These are phyloP conservation scores for Biston betularia DNA, from an alignment of 2,888 invertebrate species.

Conservation along the genomic window DNA sequence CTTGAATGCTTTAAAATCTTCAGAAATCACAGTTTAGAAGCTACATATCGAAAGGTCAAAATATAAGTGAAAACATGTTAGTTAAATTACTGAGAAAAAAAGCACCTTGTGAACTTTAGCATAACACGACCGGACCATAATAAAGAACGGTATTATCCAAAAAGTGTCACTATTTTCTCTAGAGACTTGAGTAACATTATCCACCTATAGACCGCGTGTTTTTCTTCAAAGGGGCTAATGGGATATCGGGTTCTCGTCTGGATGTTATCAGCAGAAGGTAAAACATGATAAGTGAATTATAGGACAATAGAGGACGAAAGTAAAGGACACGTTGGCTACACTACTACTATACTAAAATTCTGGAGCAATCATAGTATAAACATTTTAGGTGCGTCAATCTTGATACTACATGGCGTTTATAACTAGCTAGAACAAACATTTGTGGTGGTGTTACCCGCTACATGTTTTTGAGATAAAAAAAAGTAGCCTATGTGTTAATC, in stretches of 20 bases:
- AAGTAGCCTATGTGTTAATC: no score
- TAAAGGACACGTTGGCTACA: background rate
- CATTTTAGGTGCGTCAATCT: no score
- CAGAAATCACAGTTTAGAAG: no score
- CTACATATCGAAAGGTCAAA: no score
- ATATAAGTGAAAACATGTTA: no score
- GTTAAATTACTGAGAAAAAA: background rate
- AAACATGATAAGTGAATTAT: constrained; percentile 17
- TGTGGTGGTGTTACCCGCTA: no score
- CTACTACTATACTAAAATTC: background rate
- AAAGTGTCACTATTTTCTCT: constrained; percentile 15
- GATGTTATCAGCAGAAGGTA: constrained; percentile 40
- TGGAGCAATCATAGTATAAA: background rate
- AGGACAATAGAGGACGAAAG: background rate
- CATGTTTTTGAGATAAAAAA: no score
- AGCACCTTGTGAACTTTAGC: background rate
- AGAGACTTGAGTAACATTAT: constrained; percentile 21
- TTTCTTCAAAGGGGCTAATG: constrained; percentile 54
- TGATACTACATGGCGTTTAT: no score
- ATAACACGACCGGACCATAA: constrained; percentile 28
- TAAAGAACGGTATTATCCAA: constrained; percentile 29
- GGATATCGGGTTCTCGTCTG: constrained; percentile 49
- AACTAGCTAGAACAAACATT: no score
- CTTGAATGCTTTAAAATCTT: no score
- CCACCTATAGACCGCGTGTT: constrained; percentile 19